Evolutionary conservation across 2,888 invertebrate genomes (phyloP).

Genomic region (Synergus japonicus): DNA sequence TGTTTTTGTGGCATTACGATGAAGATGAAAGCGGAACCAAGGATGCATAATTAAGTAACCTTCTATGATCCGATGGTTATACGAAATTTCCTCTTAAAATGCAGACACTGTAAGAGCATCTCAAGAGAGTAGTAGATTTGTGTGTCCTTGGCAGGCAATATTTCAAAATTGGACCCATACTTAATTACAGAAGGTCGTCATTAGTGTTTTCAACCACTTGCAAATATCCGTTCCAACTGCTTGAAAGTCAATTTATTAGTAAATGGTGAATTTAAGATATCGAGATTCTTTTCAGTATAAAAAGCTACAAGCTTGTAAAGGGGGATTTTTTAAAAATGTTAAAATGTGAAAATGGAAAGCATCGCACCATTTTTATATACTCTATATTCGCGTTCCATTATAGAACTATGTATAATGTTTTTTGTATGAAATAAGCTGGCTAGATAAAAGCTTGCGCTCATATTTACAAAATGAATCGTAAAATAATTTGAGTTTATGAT

Average conservation of each 20-base stretch:
- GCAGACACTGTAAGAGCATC: conserved; percentile 25
- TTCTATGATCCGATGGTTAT: not conserved
- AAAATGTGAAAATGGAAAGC: too few species aligned
- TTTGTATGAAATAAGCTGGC: too few species aligned
- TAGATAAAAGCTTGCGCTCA: too few species aligned
- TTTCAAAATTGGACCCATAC: conserved; percentile 32
- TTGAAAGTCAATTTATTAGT: not conserved
- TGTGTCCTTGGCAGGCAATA: conserved; percentile 34
- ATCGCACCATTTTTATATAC: too few species aligned
- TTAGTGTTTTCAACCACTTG: conserved; percentile 8
- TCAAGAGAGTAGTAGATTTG: conserved; percentile 23
- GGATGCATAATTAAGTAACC: conserved; percentile 16
- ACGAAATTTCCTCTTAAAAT: conserved; percentile 24
- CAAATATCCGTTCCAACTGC: not conserved
- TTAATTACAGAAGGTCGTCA: conserved; percentile 34
- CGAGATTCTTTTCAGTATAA: too few species aligned
- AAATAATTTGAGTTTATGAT: too few species aligned
- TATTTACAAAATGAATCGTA: too few species aligned
- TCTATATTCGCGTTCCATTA: too few species aligned
- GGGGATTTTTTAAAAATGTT: too few species aligned
- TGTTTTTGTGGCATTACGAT: conserved; percentile 1
- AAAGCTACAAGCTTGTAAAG: too few species aligned
- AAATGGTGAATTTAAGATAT: not conserved
- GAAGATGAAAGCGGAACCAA: conserved; percentile 9
- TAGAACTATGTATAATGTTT: too few species aligned